A percentile compares a stretch with the other conserved stretches of the same genome.
Conservation (phyloP, 2,113 vertebrate genomes). For the Dipodomys spectabilis region DNA sequence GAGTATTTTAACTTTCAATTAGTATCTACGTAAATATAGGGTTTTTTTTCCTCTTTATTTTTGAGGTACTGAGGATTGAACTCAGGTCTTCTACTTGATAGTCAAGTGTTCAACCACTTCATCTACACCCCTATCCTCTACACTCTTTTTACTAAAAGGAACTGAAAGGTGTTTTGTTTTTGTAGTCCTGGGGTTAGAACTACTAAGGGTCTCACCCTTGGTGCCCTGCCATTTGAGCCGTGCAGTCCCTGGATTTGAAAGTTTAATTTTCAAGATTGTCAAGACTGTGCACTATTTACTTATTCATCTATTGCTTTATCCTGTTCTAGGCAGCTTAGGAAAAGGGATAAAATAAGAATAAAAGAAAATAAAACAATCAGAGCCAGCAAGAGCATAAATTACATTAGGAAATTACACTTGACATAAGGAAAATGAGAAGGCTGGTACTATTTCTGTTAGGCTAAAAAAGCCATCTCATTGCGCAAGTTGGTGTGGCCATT, state of each 20-base stretch:
- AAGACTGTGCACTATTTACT: background rate
- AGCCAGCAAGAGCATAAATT: background rate
- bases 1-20: background rate
- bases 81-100: no score
- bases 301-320: background rate
- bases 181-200: no score
- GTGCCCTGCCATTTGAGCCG: no score
- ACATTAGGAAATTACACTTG: conserved; percentile 28
- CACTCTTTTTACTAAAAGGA: background rate
- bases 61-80: no score
- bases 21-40: background rate
- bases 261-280: conserved; percentile 13
- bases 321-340: background rate
- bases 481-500: conserved; percentile 11
- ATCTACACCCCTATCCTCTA: no score
- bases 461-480: conserved; percentile 44
- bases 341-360: conserved; percentile 43
- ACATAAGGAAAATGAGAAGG: background rate
- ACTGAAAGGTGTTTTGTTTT: background rate
- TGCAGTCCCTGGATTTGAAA: background rate
- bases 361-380: conserved; percentile 9
- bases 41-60: no score
- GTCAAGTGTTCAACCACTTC: no score
- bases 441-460: conserved; percentile 51
- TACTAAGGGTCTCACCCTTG: no score